phyloP scores from a whole-genome alignment of 2,888 invertebrate species.

The Ephialtes manifestator region DNA sequence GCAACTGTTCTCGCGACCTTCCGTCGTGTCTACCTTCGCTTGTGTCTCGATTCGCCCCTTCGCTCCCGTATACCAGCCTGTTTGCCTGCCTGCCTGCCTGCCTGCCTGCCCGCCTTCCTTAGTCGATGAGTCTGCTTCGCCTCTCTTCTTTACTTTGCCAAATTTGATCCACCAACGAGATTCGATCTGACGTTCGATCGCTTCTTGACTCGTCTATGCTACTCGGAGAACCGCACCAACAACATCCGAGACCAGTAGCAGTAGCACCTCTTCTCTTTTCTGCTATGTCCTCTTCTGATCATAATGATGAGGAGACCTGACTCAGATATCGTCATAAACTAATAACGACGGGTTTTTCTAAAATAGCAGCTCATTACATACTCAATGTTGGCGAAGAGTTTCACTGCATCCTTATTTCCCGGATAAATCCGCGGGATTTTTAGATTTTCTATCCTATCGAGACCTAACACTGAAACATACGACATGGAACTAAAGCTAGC shows the following conservation, averaged over 20 bases:
- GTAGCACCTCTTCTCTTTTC: not conserved
- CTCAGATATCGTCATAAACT: not conserved
- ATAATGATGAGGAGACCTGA: not conserved
- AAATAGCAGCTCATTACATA: not conserved
- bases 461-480: no score
- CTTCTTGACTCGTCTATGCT: constrained; percentile 77
- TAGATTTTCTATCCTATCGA: not conserved
- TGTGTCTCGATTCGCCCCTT: constrained; percentile 30
- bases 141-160: constrained; percentile 74
- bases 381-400: not conserved
- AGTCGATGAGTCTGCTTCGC: not conserved
- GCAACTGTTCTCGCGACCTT: constrained; percentile 83
- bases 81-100: not conserved
- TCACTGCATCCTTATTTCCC: not conserved
- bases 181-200: constrained; percentile 82
- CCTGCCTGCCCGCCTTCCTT: constrained; percentile 3
- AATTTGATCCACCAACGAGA: constrained; percentile 79
- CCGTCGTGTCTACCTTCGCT: constrained; percentile 43
- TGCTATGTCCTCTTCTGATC: not conserved
- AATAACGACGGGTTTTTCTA: not conserved
- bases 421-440: not conserved
- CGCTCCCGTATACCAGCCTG: constrained; percentile 14
- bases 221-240: constrained; percentile 20
- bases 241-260: constrained; percentile 44
- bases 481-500: not conserved